Evolutionary conservation across 2,888 invertebrate genomes (phyloP).

Genomic region (Hyles lineata): DNA sequence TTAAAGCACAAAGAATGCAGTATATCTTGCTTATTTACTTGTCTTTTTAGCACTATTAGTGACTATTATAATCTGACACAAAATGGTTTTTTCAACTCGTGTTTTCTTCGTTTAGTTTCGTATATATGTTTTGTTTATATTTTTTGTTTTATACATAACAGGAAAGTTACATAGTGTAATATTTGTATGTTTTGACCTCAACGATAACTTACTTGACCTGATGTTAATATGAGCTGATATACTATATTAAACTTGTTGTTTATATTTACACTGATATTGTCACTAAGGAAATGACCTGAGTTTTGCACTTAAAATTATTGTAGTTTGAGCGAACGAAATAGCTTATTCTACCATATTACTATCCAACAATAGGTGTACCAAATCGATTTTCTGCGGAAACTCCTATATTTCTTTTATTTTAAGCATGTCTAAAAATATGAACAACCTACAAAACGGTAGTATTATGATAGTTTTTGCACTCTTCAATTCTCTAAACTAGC

Average conservation of each 20-base stretch:
- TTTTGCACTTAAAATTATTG: not conserved
- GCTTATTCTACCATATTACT: no score
- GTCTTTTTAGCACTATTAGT: no score
- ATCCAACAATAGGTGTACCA: no score
- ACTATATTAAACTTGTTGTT: not conserved
- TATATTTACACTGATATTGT: not conserved
- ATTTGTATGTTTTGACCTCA: not conserved
- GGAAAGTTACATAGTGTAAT: not conserved
- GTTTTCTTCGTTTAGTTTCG: not conserved
- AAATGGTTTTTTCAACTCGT: not conserved
- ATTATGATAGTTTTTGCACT: no score
- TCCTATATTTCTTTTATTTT: no score
- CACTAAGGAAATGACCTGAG: not conserved
- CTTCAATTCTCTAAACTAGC: no score
- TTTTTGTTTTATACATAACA: not conserved
- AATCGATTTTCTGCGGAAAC: no score
- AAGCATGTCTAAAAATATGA: no score
- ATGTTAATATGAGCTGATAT: conserved; percentile 1
- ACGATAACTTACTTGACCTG: conserved; percentile 3
- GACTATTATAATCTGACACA: not conserved
- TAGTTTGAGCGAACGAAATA: no score
- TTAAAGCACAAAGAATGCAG: no score
- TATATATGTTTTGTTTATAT: not conserved
- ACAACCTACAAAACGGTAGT: no score
- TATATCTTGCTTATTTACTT: no score